These are phyloP conservation scores for Antechinus stuartii DNA, from an alignment of 2,113 vertebrate species.

Conservation along the genomic window DNA sequence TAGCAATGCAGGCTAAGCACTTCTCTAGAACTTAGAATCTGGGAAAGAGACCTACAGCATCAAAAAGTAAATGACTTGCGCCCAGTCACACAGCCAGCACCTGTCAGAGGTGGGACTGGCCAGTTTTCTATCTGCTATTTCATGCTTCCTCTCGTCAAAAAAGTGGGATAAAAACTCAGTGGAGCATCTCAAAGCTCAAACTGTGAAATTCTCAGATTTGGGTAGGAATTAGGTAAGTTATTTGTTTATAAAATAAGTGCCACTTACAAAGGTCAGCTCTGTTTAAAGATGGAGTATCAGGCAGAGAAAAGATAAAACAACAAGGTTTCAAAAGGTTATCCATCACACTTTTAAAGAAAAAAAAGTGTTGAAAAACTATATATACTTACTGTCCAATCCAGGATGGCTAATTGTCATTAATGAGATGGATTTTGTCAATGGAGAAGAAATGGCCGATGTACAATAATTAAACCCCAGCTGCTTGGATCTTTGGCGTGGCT, in stretches of 20 bases:
- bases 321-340: neutral
- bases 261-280: neutral
- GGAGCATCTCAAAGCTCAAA: conserved; percentile 6
- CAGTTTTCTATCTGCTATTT: neutral
- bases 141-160: neutral
- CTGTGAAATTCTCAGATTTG: neutral
- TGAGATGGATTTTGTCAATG: conserved; percentile 95
- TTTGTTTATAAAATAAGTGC: neutral
- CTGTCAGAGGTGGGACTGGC: neutral
- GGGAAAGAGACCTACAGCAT: neutral
- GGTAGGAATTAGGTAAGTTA: neutral
- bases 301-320: conserved; percentile 47
- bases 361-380: neutral
- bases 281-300: conserved; percentile 5
- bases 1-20: neutral
- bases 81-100: neutral
- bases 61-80: neutral
- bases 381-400: conserved; percentile 92
- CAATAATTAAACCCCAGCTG: conserved; percentile 86
- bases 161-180: conserved; percentile 1
- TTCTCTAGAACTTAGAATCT: neutral
- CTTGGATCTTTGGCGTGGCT: conserved; percentile 80
- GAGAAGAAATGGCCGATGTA: conserved; percentile 85
- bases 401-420: conserved; percentile 94
- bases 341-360: conserved; percentile 20